These are phyloP conservation scores for Stegastes partitus DNA, from an alignment of 2,113 vertebrate genomes.

Conservation along the genomic window DNA sequence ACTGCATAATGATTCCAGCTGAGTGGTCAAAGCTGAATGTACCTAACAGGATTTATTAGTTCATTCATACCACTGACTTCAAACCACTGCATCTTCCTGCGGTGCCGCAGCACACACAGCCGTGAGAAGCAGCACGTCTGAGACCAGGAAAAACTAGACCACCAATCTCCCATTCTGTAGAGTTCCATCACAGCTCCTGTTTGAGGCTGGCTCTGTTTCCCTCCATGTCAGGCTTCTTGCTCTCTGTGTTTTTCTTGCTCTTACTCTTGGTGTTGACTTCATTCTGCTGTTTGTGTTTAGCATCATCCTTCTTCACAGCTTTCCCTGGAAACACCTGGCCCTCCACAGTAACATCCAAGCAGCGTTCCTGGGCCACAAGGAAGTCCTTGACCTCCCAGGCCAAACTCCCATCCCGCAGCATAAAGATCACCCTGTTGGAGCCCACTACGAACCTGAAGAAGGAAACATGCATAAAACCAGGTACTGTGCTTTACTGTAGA, in stretches of 20 bases:
- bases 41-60: conserved; percentile 3
- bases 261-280: conserved; percentile 86
- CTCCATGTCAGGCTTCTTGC: conserved; percentile 69
- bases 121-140: not conserved
- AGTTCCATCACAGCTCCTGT: conserved; percentile 88
- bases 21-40: not conserved
- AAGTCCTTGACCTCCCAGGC: conserved; percentile 99
- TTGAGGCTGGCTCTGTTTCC: conserved; percentile 84
- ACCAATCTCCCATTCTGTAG: not conserved
- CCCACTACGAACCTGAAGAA: conserved; percentile 95
- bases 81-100: not conserved
- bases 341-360: conserved; percentile 94
- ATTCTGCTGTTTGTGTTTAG: conserved; percentile 81
- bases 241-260: conserved; percentile 82
- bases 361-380: conserved; percentile 91
- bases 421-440: conserved; percentile 96
- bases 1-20: not conserved
- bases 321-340: conserved; percentile 96
- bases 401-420: conserved; percentile 93
- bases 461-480: not conserved
- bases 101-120: not conserved
- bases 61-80: not conserved
- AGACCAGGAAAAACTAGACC: not conserved
- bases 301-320: conserved; percentile 77
- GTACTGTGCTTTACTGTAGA: too few species aligned